Evolutionary conservation across 2,888 invertebrate genomes (phyloP).

Genomic region (Rhingia rostrata): DNA sequence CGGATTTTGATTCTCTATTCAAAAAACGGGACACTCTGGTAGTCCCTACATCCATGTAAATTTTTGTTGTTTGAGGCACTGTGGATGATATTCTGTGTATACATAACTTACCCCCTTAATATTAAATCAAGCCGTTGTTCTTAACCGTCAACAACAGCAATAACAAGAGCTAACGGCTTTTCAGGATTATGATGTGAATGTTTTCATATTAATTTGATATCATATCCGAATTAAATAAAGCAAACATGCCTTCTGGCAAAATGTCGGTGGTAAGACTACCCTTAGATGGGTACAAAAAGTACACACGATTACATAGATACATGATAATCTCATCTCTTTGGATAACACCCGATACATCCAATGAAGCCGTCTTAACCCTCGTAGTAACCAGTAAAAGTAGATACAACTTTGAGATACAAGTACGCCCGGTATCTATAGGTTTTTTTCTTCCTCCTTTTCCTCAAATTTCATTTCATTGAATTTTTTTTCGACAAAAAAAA

Average conservation of each 20-base stretch:
- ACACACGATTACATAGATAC: not conserved
- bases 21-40: no score
- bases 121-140: no score
- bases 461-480: constrained; percentile 13
- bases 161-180: constrained; percentile 1
- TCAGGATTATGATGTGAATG: constrained; percentile 6
- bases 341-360: not conserved
- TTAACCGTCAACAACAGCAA: not conserved
- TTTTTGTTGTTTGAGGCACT: no score
- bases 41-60: no score
- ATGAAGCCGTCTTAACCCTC: not conserved
- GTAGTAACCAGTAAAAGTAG: not conserved
- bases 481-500: not conserved
- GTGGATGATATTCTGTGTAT: no score
- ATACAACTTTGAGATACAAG: not conserved
- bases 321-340: constrained; percentile 1
- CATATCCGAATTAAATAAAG: constrained; percentile 24
- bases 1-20: no score
- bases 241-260: constrained; percentile 11
- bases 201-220: constrained; percentile 44
- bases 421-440: not conserved
- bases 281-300: not conserved
- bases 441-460: not conserved
- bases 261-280: not conserved
- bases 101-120: no score